Evolutionary conservation across 2,113 vertebrate genomes (phyloP).

Genomic region (Serilophus lunatus): DNA sequence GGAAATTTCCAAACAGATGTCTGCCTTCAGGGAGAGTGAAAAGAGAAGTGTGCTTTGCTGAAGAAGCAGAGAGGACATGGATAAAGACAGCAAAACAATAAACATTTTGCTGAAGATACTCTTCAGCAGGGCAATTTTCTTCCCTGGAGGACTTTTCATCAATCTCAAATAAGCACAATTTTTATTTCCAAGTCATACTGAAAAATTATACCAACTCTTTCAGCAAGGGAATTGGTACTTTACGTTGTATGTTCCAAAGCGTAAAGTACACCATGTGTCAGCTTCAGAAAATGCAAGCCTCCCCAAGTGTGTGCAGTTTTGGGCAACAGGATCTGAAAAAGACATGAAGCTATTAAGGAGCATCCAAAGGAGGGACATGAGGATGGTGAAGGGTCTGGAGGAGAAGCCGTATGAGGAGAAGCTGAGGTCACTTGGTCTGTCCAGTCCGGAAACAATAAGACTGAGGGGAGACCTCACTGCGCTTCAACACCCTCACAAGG

Average conservation of each 20-base stretch:
- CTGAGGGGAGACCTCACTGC: background rate
- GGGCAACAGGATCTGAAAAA: background rate
- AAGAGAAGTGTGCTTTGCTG: conserved; percentile 10
- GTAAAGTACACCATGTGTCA: background rate
- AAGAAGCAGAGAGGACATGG: background rate
- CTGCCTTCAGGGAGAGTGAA: background rate
- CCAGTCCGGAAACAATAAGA: background rate
- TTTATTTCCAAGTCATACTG: background rate
- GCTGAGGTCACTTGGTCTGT: background rate
- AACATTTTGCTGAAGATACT: background rate
- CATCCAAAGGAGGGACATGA: background rate
- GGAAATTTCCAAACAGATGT: background rate
- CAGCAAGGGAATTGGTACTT: background rate
- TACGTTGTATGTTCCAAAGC: background rate
- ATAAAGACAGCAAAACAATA: background rate
- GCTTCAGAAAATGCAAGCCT: background rate
- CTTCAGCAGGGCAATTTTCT: background rate
- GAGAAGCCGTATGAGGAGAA: rapidly evolving
- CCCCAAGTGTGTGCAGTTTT: background rate
- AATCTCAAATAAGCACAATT: background rate
- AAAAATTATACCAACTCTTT: background rate
- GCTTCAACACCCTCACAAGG: background rate
- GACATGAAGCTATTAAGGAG: background rate
- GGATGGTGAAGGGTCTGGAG: background rate
- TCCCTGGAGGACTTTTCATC: background rate